phyloP scores from a whole-genome alignment of 2,797 vertebrate genomes.

The Lagocephalus sceleratus region DNA sequence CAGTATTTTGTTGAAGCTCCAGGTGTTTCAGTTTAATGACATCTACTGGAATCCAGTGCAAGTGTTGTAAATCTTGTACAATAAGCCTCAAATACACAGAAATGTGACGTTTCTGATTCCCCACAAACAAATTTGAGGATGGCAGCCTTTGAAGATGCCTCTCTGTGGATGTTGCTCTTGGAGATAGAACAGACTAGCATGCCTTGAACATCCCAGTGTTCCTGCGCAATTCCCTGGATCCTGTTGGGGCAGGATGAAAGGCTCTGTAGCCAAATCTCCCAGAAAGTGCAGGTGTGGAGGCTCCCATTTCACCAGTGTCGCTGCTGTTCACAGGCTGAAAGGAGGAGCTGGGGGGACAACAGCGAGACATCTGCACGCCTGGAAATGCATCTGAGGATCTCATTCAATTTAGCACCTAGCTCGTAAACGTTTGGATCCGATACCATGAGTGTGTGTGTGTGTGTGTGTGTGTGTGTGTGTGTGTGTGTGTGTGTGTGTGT shows the following conservation, averaged over 20 bases:
- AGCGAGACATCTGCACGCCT: slow-evolving; percentile 72
- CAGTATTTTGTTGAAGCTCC: no score
- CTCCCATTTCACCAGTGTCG: slow-evolving; percentile 62
- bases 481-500: no score
- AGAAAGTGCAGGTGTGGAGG: slow-evolving; percentile 62
- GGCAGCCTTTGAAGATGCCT: slow-evolving; percentile 6
- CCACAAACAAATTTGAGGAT: slow-evolving; percentile 5
- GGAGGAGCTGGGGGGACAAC: slow-evolving; percentile 14
- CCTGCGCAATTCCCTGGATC: slow-evolving; percentile 39
- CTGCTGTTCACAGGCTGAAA: slow-evolving; percentile 54
- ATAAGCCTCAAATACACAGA: no score
- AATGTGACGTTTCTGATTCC: not conserved
- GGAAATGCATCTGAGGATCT: slow-evolving; percentile 70
- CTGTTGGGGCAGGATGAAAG: slow-evolving; percentile 67
- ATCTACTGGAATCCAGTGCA: no score
- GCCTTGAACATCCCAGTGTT: slow-evolving; percentile 38
- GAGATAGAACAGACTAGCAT: slow-evolving; percentile 22
- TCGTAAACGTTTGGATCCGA: slow-evolving; percentile 64
- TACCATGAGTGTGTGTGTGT: slow-evolving; percentile 11
- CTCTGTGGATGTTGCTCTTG: slow-evolving; percentile 18
- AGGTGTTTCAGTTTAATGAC: no score
- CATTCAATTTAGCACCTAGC: slow-evolving; percentile 73
- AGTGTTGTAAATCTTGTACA: no score
- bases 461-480: no score
- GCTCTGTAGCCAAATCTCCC: slow-evolving; percentile 48